phyloP scores from a whole-genome alignment of 2,113 vertebrate genomes.

The Corynorhinus townsendii region DNA sequence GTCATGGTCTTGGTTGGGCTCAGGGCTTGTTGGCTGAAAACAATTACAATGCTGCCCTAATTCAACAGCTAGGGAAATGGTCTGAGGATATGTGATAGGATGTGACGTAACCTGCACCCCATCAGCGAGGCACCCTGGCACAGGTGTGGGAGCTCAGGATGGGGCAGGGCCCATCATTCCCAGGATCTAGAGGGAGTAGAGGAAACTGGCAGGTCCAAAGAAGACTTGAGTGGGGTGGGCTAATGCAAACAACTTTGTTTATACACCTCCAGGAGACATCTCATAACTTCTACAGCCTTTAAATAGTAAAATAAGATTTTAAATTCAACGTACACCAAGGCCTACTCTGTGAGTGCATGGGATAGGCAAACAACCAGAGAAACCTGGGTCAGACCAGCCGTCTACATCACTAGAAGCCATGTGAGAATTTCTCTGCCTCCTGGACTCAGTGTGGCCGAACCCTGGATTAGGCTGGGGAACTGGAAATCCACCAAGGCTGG shows the following conservation, averaged over 20 bases:
- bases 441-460: not conserved
- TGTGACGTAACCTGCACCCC: not conserved
- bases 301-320: not conserved
- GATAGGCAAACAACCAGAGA: not conserved
- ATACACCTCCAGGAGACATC: not conserved
- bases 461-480: not conserved
- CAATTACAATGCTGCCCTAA: accelerated
- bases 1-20: not conserved
- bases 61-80: not conserved
- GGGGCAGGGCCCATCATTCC: too few relatives aligned
- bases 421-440: not conserved
- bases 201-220: accelerated
- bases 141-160: not conserved
- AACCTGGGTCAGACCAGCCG: not conserved
- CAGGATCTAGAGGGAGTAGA: accelerated
- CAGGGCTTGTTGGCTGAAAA: not conserved
- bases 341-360: not conserved
- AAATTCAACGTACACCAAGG: not conserved
- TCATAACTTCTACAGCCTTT: not conserved
- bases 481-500: not conserved
- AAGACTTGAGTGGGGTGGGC: accelerated
- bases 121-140: not conserved
- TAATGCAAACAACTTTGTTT: not conserved
- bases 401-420: not conserved
- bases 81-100: not conserved